Evolutionary conservation across 2,113 vertebrate species (phyloP).

Genomic region (Rhegmatorhina hoffmannsi): DNA sequence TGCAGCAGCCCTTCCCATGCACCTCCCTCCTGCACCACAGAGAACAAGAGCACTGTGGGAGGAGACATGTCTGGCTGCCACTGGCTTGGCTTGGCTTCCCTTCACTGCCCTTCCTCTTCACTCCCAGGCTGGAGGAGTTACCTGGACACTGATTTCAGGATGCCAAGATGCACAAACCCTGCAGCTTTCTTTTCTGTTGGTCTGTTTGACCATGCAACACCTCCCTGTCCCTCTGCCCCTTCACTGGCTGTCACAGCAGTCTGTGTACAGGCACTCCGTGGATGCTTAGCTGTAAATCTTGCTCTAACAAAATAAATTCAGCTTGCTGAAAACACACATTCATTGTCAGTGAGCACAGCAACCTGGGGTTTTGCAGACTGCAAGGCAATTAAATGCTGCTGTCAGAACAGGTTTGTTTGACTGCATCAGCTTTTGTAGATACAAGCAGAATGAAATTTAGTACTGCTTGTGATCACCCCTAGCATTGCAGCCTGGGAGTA

Average conservation of each 20-base stretch:
- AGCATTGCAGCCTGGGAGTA: background rate
- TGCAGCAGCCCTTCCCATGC: background rate
- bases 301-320: conserved; percentile 52
- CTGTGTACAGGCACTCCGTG: background rate
- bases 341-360: conserved; percentile 29
- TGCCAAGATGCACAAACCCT: background rate
- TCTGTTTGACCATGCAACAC: background rate
- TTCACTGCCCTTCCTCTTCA: background rate
- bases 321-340: conserved; percentile 46
- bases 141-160: background rate
- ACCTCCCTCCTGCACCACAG: background rate
- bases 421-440: conserved; percentile 28
- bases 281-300: conserved; percentile 46
- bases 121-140: background rate
- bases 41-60: background rate
- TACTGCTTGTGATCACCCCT: background rate
- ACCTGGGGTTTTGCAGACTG: background rate
- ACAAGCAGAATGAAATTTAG: conserved; percentile 10
- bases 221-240: background rate
- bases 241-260: background rate
- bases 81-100: background rate
- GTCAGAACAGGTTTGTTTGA: conserved; percentile 69
- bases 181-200: background rate
- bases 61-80: background rate
- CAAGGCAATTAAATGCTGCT: conserved; percentile 65